These are phyloP conservation scores for Mayetiola destructor DNA, from an alignment of 2,888 invertebrate species.

Conservation along the genomic window DNA sequence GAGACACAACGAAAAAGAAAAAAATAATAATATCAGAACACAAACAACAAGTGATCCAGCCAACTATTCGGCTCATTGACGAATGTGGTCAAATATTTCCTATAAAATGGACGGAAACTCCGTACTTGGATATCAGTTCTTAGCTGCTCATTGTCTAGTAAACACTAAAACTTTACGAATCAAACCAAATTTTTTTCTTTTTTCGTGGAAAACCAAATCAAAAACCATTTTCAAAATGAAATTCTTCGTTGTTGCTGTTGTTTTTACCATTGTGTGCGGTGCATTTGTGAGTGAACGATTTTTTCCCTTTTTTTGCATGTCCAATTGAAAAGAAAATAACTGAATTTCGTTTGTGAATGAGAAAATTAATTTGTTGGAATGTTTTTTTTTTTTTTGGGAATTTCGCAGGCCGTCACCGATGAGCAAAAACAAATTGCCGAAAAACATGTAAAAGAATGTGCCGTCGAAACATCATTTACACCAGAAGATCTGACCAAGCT, in stretches of 20 bases:
- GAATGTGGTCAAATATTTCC: too few relatives aligned
- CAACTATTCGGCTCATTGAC: too few relatives aligned
- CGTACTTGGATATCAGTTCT: too few relatives aligned
- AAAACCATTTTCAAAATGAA: background rate
- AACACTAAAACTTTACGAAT: too few relatives aligned
- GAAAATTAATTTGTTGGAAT: background rate
- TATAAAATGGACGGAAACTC: too few relatives aligned
- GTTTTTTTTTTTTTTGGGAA: background rate
- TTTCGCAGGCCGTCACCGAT: conserved; percentile 19
- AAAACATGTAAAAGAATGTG: conserved; percentile 22
- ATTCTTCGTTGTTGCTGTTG: background rate
- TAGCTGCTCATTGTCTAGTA: too few relatives aligned
- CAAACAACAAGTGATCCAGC: too few relatives aligned
- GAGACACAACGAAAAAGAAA: too few relatives aligned
- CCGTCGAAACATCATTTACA: conserved; percentile 22
- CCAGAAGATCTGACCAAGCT: conserved; percentile 22
- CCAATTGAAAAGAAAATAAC: background rate
- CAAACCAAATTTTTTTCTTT: too few relatives aligned
- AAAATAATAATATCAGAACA: too few relatives aligned
- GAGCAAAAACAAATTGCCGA: conserved; percentile 26
- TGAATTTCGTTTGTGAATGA: background rate
- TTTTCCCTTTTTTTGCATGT: background rate
- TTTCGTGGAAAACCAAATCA: too few relatives aligned
- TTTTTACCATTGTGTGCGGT: background rate
- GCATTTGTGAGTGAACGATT: background rate